Conservation (phyloP, 2,888 invertebrate species). For the Flexamia atlantica region DNA sequence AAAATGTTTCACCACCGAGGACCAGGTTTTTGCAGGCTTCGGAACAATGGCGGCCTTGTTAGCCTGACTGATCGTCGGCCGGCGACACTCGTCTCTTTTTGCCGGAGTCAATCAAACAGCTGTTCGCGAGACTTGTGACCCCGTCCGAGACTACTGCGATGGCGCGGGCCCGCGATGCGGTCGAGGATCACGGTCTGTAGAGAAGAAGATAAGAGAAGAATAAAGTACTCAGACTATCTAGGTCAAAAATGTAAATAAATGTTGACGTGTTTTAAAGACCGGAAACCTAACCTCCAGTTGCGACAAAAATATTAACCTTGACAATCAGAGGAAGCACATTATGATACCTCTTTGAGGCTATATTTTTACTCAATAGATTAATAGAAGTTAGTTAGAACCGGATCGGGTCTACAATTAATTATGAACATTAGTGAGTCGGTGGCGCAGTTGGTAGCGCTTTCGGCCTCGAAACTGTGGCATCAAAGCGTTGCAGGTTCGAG, state of each 20-base stretch:
- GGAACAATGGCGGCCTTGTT: conserved; percentile 29
- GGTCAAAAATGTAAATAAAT: not conserved
- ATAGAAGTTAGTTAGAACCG: too few species aligned
- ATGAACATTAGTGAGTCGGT: too few species aligned
- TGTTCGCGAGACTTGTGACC: not conserved
- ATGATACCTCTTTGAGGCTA: too few species aligned
- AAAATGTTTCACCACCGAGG: conserved; percentile 19
- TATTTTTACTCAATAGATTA: too few species aligned
- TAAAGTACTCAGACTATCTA: not conserved
- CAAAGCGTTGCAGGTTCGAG: too few species aligned
- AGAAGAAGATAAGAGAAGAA: not conserved
- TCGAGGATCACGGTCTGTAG: too few species aligned
- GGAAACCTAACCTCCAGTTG: too few species aligned
- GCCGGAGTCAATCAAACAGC: conserved; percentile 14
- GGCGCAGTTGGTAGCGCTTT: too few species aligned
- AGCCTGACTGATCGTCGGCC: conserved; percentile 20
- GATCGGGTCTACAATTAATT: too few species aligned
- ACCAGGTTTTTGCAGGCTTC: not conserved
- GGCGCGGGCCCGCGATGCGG: not conserved
- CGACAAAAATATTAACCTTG: too few species aligned
- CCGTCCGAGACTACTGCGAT: not conserved
- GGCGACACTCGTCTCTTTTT: conserved; percentile 14
- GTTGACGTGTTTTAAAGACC: not conserved
- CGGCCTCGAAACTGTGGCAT: too few species aligned
- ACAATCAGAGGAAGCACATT: too few species aligned